Percentiles rank a stretch among this genome's conserved stretches.
Evolutionary conservation across 2,888 invertebrate genomes (phyloP).

Genomic region (Pollenia labialis): DNA sequence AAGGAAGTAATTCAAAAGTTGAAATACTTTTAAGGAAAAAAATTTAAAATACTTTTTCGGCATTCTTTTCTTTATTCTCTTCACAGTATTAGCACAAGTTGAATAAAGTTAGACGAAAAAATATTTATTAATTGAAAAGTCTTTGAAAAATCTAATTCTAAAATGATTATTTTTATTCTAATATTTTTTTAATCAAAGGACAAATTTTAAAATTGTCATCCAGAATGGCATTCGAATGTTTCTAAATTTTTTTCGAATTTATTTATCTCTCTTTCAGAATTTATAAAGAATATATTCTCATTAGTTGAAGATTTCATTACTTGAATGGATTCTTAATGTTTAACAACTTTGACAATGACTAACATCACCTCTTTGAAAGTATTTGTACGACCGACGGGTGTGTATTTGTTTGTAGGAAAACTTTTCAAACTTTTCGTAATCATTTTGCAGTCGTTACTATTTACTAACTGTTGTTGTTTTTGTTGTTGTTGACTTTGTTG

Average conservation of each 20-base stretch:
- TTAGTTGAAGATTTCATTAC: constrained; percentile 5
- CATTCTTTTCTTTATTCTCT: too few species aligned
- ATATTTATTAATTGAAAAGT: too few species aligned
- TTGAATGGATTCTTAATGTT: constrained; percentile 1
- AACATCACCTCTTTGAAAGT: constrained; percentile 50
- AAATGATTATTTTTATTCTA: too few species aligned
- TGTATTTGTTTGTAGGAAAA: constrained; percentile 51
- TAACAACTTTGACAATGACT: constrained; percentile 40
- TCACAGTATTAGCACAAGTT: too few species aligned
- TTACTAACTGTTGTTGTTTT: background rate
- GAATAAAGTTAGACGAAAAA: too few species aligned
- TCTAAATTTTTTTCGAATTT: too few species aligned
- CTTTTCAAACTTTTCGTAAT: constrained; percentile 53
- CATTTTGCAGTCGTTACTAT: constrained; percentile 12
- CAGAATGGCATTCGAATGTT: too few species aligned
- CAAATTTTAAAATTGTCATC: too few species aligned
- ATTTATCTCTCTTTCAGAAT: background rate
- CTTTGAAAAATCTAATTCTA: too few species aligned
- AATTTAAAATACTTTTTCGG: too few species aligned
- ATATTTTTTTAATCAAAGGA: too few species aligned
- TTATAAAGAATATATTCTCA: background rate
- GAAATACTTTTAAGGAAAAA: too few species aligned
- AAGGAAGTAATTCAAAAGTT: constrained; percentile 14
- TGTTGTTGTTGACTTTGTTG: background rate
- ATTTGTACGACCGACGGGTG: constrained; percentile 22